These are phyloP conservation scores for Himalopsyche kuldschensis DNA, from an alignment of 2,888 invertebrate species.

Conservation along the genomic window DNA sequence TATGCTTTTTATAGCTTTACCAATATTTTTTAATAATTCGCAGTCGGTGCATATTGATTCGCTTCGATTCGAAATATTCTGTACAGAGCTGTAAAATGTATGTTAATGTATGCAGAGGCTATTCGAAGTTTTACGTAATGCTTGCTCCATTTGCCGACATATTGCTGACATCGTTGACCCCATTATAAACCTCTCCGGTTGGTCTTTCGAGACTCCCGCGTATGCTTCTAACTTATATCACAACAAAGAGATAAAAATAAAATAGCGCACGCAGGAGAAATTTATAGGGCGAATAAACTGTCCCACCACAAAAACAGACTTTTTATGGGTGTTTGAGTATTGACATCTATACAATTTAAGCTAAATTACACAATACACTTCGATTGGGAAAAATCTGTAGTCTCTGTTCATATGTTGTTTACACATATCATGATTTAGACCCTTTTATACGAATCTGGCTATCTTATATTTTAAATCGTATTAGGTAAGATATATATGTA, in stretches of 20 bases:
- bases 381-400: no score
- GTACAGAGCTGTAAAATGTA: not conserved
- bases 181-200: not conserved
- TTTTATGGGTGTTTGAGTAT: not conserved
- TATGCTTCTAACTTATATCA: not conserved
- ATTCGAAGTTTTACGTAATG: not conserved
- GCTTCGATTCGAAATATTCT: not conserved
- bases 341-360: no score
- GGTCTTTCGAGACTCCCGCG: not conserved
- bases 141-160: not conserved
- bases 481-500: no score
- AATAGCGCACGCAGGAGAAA: not conserved
- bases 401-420: no score
- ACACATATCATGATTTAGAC: no score
- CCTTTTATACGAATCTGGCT: no score
- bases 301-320: not conserved
- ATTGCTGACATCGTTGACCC: constrained; percentile 1
- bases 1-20: no score
- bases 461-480: no score
- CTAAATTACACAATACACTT: no score
- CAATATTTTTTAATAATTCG: no score
- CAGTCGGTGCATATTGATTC: not conserved
- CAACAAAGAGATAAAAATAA: not conserved
- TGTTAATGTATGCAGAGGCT: not conserved
- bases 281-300: not conserved